Conservation (phyloP, 2,888 invertebrate genomes). For the Xylota sylvarum region DNA sequence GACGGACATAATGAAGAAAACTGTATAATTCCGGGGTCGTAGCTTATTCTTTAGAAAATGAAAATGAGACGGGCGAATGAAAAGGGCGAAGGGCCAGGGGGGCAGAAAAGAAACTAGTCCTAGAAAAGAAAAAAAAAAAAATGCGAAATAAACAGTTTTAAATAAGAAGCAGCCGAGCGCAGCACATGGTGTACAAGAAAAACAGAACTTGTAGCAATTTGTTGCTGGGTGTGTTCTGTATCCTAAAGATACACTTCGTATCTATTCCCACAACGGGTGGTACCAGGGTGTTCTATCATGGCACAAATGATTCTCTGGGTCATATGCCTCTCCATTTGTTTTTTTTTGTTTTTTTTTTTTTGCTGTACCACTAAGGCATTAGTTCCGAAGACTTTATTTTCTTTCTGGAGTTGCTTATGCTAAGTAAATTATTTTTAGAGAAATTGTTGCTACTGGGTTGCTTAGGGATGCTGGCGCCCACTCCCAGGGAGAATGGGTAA, state of each 20-base stretch:
- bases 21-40: slow-evolving; percentile 63
- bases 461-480: background rate
- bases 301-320: slow-evolving; percentile 38
- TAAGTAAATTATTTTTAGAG: slow-evolving; percentile 61
- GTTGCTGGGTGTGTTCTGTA: slow-evolving; percentile 36
- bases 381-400: slow-evolving; percentile 41
- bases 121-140: slow-evolving; percentile 28
- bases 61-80: slow-evolving; percentile 37
- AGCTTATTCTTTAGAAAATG: slow-evolving; percentile 64
- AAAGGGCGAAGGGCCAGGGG: background rate
- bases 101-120: background rate
- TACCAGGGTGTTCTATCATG: slow-evolving; percentile 4
- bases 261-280: slow-evolving; percentile 31
- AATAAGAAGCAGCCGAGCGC: slow-evolving; percentile 61
- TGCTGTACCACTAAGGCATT: slow-evolving; percentile 11
- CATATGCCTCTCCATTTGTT: slow-evolving; percentile 29
- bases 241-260: slow-evolving; percentile 18
- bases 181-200: slow-evolving; percentile 40
- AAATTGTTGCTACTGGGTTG: slow-evolving; percentile 31
- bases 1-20: slow-evolving; percentile 71
- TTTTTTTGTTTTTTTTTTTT: background rate
- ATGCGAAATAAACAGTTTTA: slow-evolving; percentile 68
- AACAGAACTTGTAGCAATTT: slow-evolving; percentile 48
- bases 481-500: slow-evolving; percentile 19
- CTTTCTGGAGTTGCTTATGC: slow-evolving; percentile 28